phyloP scores from a whole-genome alignment of 2,797 vertebrate genomes.

The Poecilia wingei region DNA sequence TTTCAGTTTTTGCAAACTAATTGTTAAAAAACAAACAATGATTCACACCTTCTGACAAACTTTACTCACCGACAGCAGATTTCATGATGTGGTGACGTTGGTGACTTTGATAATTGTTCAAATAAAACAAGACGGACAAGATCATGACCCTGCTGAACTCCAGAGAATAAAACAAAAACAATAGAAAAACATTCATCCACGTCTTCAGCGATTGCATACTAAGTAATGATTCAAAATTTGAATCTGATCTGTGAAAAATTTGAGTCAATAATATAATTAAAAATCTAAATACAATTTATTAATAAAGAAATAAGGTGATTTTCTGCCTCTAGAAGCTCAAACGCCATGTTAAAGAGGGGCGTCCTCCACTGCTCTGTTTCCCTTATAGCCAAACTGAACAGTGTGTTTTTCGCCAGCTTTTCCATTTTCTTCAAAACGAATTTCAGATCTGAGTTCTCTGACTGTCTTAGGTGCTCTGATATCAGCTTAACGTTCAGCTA shows the following conservation, averaged over 20 bases:
- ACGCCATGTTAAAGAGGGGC: background rate
- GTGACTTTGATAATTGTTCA: background rate
- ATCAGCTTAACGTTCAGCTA: background rate
- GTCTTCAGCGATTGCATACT: background rate
- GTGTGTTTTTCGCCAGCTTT: background rate
- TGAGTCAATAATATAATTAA: background rate
- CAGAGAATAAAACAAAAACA: background rate
- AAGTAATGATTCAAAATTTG: background rate
- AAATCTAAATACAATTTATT: background rate
- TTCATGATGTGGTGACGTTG: background rate
- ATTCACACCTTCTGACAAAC: background rate
- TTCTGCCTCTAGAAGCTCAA: background rate
- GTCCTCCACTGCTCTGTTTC: background rate
- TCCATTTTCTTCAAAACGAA: background rate
- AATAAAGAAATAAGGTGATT: background rate
- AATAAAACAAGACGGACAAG: background rate
- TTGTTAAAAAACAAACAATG: background rate
- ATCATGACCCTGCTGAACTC: background rate
- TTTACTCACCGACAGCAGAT: background rate
- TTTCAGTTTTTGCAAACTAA: background rate
- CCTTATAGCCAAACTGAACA: background rate
- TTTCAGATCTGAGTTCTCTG: background rate
- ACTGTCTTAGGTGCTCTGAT: background rate
- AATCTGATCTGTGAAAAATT: background rate
- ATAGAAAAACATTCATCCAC: background rate